Base-by-base conservation (phyloP, 2,797 vertebrate genomes). In the Salmo trutta region DNA sequence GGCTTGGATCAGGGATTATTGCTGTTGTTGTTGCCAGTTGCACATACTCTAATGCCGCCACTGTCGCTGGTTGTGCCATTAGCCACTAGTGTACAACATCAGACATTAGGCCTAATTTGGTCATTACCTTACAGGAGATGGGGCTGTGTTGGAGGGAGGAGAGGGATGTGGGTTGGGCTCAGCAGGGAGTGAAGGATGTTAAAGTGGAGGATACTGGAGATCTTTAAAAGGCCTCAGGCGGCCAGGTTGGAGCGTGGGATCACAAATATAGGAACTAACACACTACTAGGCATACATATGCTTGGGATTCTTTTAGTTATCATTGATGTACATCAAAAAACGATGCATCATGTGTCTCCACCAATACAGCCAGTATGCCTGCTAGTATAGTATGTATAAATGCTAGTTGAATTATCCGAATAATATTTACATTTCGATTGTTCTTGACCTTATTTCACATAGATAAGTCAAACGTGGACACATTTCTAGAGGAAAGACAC, bases 41-140 rank as follows among this genome's bases (percentile, higher is more conserved):
- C 91, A 91, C 93, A 93, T 91, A 89, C 92, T 91, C 86, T 95
- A 95, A 95, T 95, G 93, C 93, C 76, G 73, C 91, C 87, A 79
- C 77, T 21, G 56, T 62, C 6, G 56, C 56, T 84, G 88, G 81
- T 83, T 91, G 90, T 91, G 92, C 94, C 94, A 95, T 95, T 95
- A 95, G 94, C 94, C 90, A 62, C 56, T 62, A 90, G 92, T 92
- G 93, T 93, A 94, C 93, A 94, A 94, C 94, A 95, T 95, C 93
- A 94, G 93, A 94, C 94, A 95, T 95, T 94, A 94, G 93, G 91
- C 90, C 94, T 95, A 95, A 95, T 95, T 95, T 93, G 93, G 93
- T 93, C 91, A 94, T 95, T 95, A 95, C 93, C 94, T 95, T 94
- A 93, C 87, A 92, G 93, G 93, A 94, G 92, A 92, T 88, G 86